These are phyloP conservation scores for Subanguina moxae DNA, from an alignment of 1,140 invertebrate species.

Conservation along the genomic window DNA sequence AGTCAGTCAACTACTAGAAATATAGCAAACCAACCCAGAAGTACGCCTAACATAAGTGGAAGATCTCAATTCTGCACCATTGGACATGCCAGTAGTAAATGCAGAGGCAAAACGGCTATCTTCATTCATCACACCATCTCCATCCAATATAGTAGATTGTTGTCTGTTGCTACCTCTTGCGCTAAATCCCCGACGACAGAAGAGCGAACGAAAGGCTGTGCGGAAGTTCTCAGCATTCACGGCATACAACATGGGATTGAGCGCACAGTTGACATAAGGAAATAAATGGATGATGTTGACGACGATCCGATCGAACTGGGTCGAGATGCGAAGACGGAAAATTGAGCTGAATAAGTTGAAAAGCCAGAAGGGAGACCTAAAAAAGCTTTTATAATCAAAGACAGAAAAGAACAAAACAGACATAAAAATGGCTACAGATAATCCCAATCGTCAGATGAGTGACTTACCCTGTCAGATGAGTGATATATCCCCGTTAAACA, in stretches of 20 bases:
- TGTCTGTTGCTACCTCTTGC: not conserved
- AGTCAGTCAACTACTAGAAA: not conserved
- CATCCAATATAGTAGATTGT: slow-evolving; percentile 4
- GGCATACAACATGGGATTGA: slow-evolving; percentile 56
- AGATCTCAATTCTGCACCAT: not conserved
- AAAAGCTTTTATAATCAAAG: too few relatives aligned
- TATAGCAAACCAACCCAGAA: not conserved
- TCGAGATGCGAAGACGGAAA: slow-evolving; percentile 54
- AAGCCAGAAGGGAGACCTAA: slow-evolving; percentile 58
- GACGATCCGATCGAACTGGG: slow-evolving; percentile 55
- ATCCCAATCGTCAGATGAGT: too few relatives aligned
- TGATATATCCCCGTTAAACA: too few relatives aligned
- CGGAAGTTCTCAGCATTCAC: slow-evolving; percentile 57
- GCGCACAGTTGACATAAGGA: slow-evolving; percentile 58
- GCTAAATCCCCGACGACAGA: slow-evolving; percentile 23
- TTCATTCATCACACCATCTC: slow-evolving; percentile 3
- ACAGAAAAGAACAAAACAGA: slow-evolving; percentile 1
- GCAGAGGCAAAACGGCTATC: slow-evolving; percentile 13
- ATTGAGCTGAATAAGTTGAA: slow-evolving; percentile 58
- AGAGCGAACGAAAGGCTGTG: slow-evolving; percentile 51
- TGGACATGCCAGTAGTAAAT: not conserved
- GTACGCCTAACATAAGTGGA: slow-evolving; percentile 3
- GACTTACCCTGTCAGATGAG: too few relatives aligned
- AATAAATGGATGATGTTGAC: slow-evolving; percentile 59
- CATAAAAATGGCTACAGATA: too few relatives aligned